phyloP scores from a whole-genome alignment of 1,140 invertebrate species.

The Pseudomyrmex flavicornis region DNA sequence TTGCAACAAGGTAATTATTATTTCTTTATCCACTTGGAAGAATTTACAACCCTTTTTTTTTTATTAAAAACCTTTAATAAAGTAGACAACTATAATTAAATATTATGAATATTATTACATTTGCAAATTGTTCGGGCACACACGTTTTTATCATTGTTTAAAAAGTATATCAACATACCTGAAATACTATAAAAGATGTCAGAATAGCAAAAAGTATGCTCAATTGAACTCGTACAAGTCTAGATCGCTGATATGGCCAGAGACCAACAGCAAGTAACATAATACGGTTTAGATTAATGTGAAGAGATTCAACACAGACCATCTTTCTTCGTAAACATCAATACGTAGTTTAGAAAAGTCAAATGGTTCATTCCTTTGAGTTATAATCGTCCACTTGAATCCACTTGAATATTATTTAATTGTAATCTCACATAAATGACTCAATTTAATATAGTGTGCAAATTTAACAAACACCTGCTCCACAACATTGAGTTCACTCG shows the following conservation, averaged over 20 bases:
- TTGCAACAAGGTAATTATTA: too few species aligned
- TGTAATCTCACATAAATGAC: not conserved
- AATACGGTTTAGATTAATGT: not conserved
- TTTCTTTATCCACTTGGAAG: too few species aligned
- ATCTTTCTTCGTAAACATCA: not conserved
- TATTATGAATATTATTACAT: too few species aligned
- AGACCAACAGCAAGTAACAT: not conserved
- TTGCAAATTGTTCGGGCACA: too few species aligned
- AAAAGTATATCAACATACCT: not conserved
- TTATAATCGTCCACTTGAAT: not conserved
- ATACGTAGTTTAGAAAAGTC: not conserved
- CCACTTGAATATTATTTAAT: too few species aligned
- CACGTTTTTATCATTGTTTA: too few species aligned
- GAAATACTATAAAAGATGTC: not conserved
- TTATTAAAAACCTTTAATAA: too few species aligned
- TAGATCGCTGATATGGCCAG: not conserved
- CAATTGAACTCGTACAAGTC: not conserved
- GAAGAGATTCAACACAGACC: not conserved
- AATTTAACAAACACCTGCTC: not conserved
- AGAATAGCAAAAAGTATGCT: not conserved
- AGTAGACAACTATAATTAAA: not conserved
- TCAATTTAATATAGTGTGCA: not conserved
- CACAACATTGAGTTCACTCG: too few species aligned
- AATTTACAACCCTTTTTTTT: too few species aligned
- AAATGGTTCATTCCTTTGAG: too few species aligned